phyloP scores from a whole-genome alignment of 1,140 invertebrate species.

The Cydia fagiglandana region DNA sequence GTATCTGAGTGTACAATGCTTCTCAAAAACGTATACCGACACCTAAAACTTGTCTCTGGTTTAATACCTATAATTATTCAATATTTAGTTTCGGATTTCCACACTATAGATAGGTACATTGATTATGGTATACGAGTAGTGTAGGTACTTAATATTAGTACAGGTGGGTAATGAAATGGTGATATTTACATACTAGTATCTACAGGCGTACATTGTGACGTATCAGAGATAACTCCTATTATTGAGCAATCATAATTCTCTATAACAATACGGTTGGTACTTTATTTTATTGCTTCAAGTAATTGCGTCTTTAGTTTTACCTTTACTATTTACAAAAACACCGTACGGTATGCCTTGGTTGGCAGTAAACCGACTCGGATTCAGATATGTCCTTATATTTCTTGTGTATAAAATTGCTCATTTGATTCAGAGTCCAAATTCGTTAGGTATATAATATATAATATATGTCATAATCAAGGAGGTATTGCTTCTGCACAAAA shows the following conservation, averaged over 20 bases:
- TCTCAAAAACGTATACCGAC: no score
- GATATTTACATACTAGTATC: not conserved
- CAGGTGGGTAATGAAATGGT: not conserved
- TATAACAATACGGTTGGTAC: not conserved
- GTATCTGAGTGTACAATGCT: no score
- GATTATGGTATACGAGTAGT: no score
- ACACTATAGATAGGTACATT: no score
- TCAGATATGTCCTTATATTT: no score
- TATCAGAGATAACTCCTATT: not conserved
- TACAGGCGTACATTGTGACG: constrained; percentile 6
- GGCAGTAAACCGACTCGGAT: not conserved
- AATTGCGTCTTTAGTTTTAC: not conserved
- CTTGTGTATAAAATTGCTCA: no score
- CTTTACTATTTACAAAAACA: not conserved
- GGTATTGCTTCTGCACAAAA: no score
- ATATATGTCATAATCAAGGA: no score
- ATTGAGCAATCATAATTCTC: not conserved
- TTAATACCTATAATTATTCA: not conserved
- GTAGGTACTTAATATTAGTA: no score
- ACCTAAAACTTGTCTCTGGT: no score
- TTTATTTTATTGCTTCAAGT: not conserved
- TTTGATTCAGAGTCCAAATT: no score
- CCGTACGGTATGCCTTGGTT: not conserved
- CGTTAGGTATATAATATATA: no score
- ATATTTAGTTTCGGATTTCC: not conserved